Conservation (phyloP, 2,113 vertebrate species). For the Epinephelus fuscoguttatus region DNA sequence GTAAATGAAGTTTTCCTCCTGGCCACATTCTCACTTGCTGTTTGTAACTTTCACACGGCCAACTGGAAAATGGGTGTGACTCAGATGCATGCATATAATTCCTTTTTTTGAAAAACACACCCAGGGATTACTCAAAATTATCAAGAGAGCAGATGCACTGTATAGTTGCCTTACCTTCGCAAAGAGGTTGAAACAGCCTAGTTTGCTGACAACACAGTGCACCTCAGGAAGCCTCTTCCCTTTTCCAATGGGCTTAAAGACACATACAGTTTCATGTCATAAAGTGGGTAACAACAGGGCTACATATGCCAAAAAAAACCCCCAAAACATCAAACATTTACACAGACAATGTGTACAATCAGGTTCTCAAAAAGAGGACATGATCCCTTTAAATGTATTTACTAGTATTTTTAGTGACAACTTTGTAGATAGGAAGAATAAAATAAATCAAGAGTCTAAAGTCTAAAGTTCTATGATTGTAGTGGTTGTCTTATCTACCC, state of each 20-base stretch:
- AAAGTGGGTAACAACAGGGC: constrained; percentile 1
- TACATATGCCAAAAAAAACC: no score
- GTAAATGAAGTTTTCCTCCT: constrained; percentile 2
- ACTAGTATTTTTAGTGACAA: not conserved
- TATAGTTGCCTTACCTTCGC: constrained; percentile 90
- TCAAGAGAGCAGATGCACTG: not conserved
- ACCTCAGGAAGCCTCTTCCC: constrained; percentile 97
- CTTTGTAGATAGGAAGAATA: not conserved
- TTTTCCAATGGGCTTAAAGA: constrained; percentile 88
- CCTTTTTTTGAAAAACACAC: constrained; percentile 48
- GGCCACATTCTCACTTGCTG: constrained; percentile 2
- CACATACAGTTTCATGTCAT: constrained; percentile 40
- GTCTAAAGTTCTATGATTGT: constrained; percentile 23
- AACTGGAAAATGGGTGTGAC: constrained; percentile 29
- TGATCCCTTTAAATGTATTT: not conserved
- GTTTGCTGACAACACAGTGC: constrained; percentile 95
- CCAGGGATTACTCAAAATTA: constrained; percentile 52
- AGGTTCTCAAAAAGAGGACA: not conserved
- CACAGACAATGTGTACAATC: no score
- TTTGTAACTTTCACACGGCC: not conserved
- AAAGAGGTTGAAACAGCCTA: constrained; percentile 99
- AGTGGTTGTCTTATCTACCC: not conserved
- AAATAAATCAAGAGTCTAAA: not conserved
- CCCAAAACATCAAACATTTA: no score
- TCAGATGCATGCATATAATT: not conserved